Percentiles rank a stretch among this genome's conserved stretches.
These are phyloP conservation scores for Oryzias woworae DNA, from an alignment of 2,113 vertebrate genomes.

Conservation along the genomic window DNA sequence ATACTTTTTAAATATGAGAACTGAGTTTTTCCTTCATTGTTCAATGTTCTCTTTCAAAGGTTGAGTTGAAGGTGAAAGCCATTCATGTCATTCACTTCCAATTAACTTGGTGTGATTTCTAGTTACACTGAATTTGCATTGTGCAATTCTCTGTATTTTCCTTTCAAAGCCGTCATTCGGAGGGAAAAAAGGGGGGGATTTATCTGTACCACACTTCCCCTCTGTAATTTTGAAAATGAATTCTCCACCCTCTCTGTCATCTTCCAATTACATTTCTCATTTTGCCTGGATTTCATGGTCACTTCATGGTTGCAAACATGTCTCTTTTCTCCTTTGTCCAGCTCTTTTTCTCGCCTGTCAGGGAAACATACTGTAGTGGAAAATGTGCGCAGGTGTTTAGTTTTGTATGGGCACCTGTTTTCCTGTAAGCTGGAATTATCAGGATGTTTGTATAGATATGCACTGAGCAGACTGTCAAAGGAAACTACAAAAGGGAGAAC, in stretches of 20 bases:
- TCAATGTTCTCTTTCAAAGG: constrained; percentile 5
- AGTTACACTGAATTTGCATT: constrained; percentile 50
- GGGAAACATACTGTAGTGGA: constrained; percentile 10
- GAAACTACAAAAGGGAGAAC: neutral
- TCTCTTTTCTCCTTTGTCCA: constrained; percentile 41
- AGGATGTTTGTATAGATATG: constrained; percentile 24
- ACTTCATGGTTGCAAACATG: constrained; percentile 45
- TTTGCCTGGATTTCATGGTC: constrained; percentile 70
- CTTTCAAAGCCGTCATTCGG: constrained; percentile 35
- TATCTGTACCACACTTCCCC: constrained; percentile 56
- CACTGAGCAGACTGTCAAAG: neutral
- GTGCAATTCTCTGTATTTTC: constrained; percentile 26
- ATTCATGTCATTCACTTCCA: constrained; percentile 56
- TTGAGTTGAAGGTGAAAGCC: constrained; percentile 31
- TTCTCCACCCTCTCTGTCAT: constrained; percentile 50
- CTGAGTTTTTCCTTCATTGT: constrained; percentile 6
- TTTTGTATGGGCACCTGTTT: constrained; percentile 4
- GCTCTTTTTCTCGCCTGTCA: constrained; percentile 28
- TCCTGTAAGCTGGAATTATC: neutral
- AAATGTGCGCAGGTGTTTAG: constrained; percentile 7
- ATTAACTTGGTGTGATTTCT: constrained; percentile 54
- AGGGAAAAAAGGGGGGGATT: constrained; percentile 45
- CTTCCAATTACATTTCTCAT: constrained; percentile 71
- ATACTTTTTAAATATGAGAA: no score
- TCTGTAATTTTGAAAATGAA: constrained; percentile 65